Conservation (phyloP, 2,113 vertebrate genomes). For the Myotis yumanensis region DNA sequence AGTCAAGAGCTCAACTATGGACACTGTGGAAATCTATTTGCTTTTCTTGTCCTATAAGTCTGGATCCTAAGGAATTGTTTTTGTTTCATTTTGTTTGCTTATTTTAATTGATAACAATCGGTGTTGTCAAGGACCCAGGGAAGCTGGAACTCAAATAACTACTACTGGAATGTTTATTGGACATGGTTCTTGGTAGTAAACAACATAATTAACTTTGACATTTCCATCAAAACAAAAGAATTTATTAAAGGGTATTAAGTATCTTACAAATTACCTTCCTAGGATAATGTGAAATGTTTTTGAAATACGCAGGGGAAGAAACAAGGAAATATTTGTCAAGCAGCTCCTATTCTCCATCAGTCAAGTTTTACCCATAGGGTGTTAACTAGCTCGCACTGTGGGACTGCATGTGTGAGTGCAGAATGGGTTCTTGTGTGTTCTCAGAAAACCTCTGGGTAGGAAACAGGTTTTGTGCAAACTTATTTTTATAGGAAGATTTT, state of each 20-base stretch:
- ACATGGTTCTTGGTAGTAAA: not conserved
- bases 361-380: not conserved
- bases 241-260: conserved; percentile 19
- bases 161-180: conserved; percentile 13
- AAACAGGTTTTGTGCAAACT: not conserved
- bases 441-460: not conserved
- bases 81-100: conserved; percentile 9
- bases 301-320: not conserved
- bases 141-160: conserved; percentile 5
- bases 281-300: not conserved
- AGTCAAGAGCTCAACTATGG: not conserved
- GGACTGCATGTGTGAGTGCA: not conserved
- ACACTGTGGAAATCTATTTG: not conserved
- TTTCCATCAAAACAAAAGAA: not conserved
- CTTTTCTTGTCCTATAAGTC: conserved; percentile 4
- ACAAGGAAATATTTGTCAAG: not conserved
- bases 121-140: not conserved
- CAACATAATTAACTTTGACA: not conserved
- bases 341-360: not conserved
- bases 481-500: conserved; percentile 25
- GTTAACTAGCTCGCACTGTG: not conserved
- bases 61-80: not conserved
- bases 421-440: not conserved
- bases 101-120: conserved; percentile 13
- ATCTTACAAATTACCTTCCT: not conserved